phyloP scores from a whole-genome alignment of 1,140 invertebrate genomes.

The Tetranychus cinnabarinus region DNA sequence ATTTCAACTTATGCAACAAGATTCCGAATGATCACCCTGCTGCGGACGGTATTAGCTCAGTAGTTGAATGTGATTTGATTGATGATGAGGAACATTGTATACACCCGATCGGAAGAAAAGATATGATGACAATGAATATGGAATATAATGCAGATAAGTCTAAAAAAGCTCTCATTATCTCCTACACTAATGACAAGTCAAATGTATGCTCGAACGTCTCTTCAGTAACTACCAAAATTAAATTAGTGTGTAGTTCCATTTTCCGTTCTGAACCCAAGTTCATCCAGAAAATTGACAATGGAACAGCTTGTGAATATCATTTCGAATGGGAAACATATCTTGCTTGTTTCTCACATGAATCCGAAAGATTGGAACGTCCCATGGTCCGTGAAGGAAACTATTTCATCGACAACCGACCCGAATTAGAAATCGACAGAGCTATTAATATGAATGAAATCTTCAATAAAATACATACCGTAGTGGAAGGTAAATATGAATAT shows the following conservation, averaged over 20 bases:
- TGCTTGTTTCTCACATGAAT: constrained; percentile 14
- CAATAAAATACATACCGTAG: neutral
- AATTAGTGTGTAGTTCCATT: neutral
- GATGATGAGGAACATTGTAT: neutral
- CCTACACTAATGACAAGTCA: constrained; percentile 4
- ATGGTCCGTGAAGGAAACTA: neutral
- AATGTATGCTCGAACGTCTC: neutral
- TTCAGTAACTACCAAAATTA: neutral
- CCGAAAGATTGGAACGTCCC: neutral
- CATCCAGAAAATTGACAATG: neutral
- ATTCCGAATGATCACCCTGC: neutral
- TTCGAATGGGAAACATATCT: constrained; percentile 20
- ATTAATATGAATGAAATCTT: neutral
- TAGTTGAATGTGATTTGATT: neutral
- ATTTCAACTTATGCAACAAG: constrained; percentile 4
- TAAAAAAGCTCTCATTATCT: constrained; percentile 5
- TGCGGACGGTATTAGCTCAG: neutral
- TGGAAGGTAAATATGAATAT: constrained; percentile 11
- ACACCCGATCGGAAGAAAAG: neutral
- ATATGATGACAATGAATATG: neutral
- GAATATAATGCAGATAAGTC: neutral
- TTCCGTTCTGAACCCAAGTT: neutral
- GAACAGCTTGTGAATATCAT: constrained; percentile 16
- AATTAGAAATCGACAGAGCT: neutral
- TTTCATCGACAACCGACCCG: neutral